Conservation (phyloP, 2,113 vertebrate species). For the Ammospiza caudacuta region DNA sequence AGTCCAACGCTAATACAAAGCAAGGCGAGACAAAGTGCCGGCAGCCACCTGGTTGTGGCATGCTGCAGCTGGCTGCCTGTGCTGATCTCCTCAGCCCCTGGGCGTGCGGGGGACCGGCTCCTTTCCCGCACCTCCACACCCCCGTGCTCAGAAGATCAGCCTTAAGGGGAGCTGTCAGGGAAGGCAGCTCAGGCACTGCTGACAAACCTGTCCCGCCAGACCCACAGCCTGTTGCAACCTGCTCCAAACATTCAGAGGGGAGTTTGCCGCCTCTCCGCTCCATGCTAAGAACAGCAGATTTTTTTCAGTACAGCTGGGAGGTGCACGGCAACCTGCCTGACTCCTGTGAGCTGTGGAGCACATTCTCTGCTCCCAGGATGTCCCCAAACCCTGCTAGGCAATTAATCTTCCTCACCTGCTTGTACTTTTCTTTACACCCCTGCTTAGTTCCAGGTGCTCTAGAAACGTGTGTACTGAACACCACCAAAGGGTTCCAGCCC, state of each 20-base stretch:
- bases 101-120: not conserved
- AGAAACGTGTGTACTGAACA: not conserved
- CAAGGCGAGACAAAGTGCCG: not conserved
- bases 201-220: constrained; percentile 31
- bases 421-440: not conserved
- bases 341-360: not conserved
- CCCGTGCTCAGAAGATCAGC: not conserved
- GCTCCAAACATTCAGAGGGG: not conserved
- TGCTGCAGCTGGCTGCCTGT: not conserved
- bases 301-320: not conserved
- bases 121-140: not conserved
- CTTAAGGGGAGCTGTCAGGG: not conserved
- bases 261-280: not conserved
- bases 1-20: not conserved
- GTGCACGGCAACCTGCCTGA: accelerated
- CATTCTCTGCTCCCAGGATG: not conserved
- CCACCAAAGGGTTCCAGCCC: not conserved
- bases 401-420: not conserved
- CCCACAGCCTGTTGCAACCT: constrained; percentile 23
- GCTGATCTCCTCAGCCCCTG: not conserved
- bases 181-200: not conserved
- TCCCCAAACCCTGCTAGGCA: not conserved
- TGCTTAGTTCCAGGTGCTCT: not conserved
- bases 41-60: not conserved
- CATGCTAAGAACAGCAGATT: accelerated